Conservation (phyloP, 2,888 invertebrate species). For the Encarsia formosa region DNA sequence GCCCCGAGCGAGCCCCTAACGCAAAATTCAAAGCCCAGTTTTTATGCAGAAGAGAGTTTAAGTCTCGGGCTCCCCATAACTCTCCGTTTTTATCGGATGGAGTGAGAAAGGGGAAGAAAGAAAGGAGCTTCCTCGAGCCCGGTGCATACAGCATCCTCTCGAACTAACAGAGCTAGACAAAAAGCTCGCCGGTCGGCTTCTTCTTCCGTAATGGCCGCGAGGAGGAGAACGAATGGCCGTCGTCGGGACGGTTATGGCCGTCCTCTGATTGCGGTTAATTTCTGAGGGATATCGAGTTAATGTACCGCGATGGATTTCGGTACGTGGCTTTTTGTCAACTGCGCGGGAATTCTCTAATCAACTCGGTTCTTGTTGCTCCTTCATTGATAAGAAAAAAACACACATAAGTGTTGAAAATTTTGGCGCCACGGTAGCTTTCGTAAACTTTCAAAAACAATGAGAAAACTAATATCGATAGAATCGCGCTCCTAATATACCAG, state of each 20-base stretch:
- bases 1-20: background rate
- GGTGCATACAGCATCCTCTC: background rate
- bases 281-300: constrained; percentile 51
- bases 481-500: too few species aligned
- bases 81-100: constrained; percentile 13
- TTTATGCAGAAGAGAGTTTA: background rate
- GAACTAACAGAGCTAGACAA: constrained; percentile 2
- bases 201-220: constrained; percentile 15
- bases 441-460: too few species aligned
- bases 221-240: constrained; percentile 16
- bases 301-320: constrained; percentile 43
- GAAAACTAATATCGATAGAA: too few species aligned
- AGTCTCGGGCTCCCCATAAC: constrained; percentile 8
- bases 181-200: constrained; percentile 16
- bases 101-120: constrained; percentile 8
- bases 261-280: constrained; percentile 49
- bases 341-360: constrained; percentile 6
- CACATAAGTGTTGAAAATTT: too few species aligned
- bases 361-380: constrained; percentile 21
- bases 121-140: constrained; percentile 19
- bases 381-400: too few species aligned
- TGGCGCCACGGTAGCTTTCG: too few species aligned
- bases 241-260: constrained; percentile 8
- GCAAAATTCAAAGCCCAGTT: background rate
- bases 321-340: constrained; percentile 26